Conservation (phyloP, 2,888 invertebrate species). For the Aquatica leii region DNA sequence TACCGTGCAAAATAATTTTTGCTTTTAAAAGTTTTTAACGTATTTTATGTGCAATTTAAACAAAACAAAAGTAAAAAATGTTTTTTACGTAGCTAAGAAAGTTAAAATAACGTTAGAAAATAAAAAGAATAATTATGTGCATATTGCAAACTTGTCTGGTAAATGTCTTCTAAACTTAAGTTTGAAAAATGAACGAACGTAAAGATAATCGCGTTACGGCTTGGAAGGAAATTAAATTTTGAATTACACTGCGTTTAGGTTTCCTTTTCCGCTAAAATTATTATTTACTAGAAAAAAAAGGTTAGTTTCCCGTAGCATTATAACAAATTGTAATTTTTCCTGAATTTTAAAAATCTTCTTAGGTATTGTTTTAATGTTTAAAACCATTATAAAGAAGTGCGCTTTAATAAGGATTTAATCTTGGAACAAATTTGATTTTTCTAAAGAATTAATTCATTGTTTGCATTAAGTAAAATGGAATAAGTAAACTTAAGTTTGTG, state of each 20-base stretch:
- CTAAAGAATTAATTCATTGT: too few species aligned
- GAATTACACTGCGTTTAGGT: conserved; percentile 45
- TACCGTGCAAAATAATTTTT: too few species aligned
- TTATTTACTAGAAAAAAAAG: conserved; percentile 24
- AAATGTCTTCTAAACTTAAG: conserved; percentile 48
- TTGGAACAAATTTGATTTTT: too few species aligned
- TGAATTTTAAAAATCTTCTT: background rate
- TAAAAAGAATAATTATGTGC: conserved; percentile 50
- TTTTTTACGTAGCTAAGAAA: background rate
- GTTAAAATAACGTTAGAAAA: conserved; percentile 35
- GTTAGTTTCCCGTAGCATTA: conserved; percentile 16
- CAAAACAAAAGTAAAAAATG: too few species aligned
- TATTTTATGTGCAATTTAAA: too few species aligned
- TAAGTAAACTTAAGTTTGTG: too few species aligned
- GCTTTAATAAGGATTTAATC: too few species aligned
- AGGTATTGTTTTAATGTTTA: too few species aligned
- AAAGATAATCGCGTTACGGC: conserved; percentile 49
- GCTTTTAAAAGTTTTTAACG: too few species aligned
- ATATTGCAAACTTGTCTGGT: conserved; percentile 47
- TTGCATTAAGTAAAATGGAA: too few species aligned
- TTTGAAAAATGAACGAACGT: conserved; percentile 49
- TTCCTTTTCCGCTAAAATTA: conserved; percentile 32
- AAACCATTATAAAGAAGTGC: too few species aligned
- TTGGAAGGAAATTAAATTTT: conserved; percentile 49
- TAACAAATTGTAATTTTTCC: conserved; percentile 10